phyloP scores from a whole-genome alignment of 2,113 vertebrate genomes.

The Tenebrosternarchus preto region DNA sequence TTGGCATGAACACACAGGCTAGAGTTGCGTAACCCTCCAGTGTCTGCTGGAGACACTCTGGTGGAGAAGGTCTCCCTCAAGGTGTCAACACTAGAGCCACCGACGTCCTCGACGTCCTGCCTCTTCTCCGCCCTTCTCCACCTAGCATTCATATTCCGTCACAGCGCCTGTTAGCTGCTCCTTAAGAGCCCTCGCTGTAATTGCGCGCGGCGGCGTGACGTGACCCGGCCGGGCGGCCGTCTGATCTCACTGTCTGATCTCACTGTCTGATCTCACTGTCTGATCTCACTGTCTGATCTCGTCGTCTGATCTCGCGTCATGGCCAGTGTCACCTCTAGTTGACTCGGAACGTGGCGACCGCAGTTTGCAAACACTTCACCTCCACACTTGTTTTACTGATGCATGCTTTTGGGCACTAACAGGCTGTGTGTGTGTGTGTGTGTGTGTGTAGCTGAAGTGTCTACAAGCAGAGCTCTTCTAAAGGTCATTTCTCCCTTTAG shows the following conservation, averaged over 20 bases:
- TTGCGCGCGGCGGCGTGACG: slow-evolving; percentile 71
- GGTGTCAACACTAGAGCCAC: too few species aligned
- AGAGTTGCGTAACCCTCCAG: slow-evolving; percentile 40
- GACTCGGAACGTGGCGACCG: slow-evolving; percentile 42
- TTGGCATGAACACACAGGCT: not conserved
- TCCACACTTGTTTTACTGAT: slow-evolving; percentile 2
- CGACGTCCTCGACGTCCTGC: too few species aligned
- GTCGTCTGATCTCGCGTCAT: slow-evolving; percentile 64
- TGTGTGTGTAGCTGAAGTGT: slow-evolving; percentile 13
- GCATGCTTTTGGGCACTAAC: slow-evolving; percentile 41
- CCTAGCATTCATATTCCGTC: slow-evolving; percentile 49
- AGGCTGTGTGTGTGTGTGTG: slow-evolving; percentile 20
- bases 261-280: slow-evolving; percentile 67
- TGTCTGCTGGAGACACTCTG: slow-evolving; percentile 14
- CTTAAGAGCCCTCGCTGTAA: slow-evolving; percentile 59
- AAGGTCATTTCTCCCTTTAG: slow-evolving; percentile 63
- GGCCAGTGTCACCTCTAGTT: slow-evolving; percentile 70
- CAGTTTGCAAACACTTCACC: slow-evolving; percentile 34
- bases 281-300: too few species aligned
- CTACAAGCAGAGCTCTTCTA: not conserved
- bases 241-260: too few species aligned
- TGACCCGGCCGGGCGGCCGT: slow-evolving; percentile 59
- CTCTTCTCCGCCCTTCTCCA: slow-evolving; percentile 55
- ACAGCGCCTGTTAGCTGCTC: slow-evolving; percentile 45
- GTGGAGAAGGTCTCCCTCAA: slow-evolving; percentile 14